Conservation (phyloP, 2,888 invertebrate genomes). For the Eulithis prunata region DNA sequence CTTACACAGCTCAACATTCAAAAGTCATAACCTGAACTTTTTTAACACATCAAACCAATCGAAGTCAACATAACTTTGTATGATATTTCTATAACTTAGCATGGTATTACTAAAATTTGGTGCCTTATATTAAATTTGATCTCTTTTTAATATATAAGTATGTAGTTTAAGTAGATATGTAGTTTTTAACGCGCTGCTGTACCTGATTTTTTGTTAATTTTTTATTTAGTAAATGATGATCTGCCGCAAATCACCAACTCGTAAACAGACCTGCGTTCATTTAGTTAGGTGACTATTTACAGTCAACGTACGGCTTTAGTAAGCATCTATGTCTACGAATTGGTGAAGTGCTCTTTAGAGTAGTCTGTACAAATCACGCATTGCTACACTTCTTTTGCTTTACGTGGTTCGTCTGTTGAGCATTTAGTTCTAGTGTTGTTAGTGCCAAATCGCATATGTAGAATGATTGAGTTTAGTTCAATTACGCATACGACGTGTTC, state of each 20-base stretch:
- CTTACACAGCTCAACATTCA: too few relatives aligned
- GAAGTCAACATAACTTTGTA: constrained; percentile 9
- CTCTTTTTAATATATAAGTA: constrained; percentile 4
- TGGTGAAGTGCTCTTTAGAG: neutral
- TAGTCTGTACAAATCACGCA: too few relatives aligned
- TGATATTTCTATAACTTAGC: neutral
- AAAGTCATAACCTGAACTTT: too few relatives aligned
- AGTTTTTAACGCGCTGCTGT: constrained; percentile 7
- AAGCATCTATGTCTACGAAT: neutral
- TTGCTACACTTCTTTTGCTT: too few relatives aligned
- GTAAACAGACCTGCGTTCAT: neutral
- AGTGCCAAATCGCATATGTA: neutral
- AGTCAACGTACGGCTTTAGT: neutral
- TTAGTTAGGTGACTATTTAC: neutral
- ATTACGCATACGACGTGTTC: neutral
- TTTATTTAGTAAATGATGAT: constrained; percentile 2
- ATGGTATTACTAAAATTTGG: neutral
- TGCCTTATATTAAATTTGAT: constrained; percentile 14
- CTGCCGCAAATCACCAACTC: neutral
- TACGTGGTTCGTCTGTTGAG: neutral
- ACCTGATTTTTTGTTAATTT: constrained; percentile 8
- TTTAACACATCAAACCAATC: constrained; percentile 17
- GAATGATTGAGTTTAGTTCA: constrained; percentile 2
- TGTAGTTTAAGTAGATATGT: neutral
- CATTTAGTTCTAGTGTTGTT: constrained; percentile 1